Evolutionary conservation across 2,888 invertebrate genomes (phyloP).

Genomic region (Carcina quercana): DNA sequence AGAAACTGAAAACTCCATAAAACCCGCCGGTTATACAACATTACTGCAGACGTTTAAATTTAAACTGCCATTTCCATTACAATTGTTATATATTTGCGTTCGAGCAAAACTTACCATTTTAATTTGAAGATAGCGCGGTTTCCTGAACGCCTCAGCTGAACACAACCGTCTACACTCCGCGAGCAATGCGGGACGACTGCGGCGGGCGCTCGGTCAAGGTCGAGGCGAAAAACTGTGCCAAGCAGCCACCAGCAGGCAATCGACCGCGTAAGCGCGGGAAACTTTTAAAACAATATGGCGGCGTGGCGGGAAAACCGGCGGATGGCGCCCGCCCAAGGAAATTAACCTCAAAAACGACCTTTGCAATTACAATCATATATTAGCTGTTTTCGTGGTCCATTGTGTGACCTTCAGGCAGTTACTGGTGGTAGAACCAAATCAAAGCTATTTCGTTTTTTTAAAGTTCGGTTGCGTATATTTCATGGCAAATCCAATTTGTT

Average conservation of each 20-base stretch:
- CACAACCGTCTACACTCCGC: conserved; percentile 29
- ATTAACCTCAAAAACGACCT: conserved; percentile 2
- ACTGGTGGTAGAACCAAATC: too few relatives aligned
- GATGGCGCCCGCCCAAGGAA: conserved; percentile 7
- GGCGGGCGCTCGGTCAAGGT: conserved; percentile 46
- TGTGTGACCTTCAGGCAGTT: too few relatives aligned
- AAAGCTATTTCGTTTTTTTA: too few relatives aligned
- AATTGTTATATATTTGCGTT: too few relatives aligned
- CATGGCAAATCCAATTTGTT: too few relatives aligned
- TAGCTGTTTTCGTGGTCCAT: too few relatives aligned
- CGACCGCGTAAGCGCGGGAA: conserved; percentile 49
- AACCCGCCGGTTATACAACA: too few relatives aligned
- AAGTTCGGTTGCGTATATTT: too few relatives aligned
- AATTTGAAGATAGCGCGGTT: conserved; percentile 35
- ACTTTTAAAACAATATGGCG: conserved; percentile 15
- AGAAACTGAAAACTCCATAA: too few relatives aligned
- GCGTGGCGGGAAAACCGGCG: conserved; percentile 22
- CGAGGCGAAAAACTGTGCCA: conserved; percentile 66
- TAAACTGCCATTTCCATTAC: too few relatives aligned
- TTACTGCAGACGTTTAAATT: too few relatives aligned
- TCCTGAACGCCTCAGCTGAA: conserved; percentile 14
- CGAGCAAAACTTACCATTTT: conserved; percentile 57
- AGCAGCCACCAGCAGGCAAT: conserved; percentile 38
- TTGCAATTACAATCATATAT: too few relatives aligned
- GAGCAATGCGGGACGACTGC: conserved; percentile 55